phyloP scores from a whole-genome alignment of 2,888 invertebrate species.

The Idaea biselata region DNA sequence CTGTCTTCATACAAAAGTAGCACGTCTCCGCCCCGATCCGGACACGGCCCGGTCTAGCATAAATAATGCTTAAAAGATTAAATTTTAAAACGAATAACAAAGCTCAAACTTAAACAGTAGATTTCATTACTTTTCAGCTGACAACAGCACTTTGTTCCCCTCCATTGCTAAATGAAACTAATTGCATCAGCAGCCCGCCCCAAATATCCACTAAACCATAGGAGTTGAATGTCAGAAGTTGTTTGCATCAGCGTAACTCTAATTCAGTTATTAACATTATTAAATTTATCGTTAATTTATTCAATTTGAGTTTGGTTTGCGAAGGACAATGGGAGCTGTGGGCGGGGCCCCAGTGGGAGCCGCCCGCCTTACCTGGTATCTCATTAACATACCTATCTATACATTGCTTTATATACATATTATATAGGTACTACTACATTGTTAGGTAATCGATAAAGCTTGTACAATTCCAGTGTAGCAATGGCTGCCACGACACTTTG shows the following conservation, averaged over 20 bases:
- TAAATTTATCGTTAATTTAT: constrained; percentile 78
- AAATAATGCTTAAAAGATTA: no score
- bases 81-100: background rate
- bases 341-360: constrained; percentile 56
- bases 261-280: constrained; percentile 78
- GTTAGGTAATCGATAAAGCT: background rate
- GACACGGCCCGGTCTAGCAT: no score
- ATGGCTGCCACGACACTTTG: background rate
- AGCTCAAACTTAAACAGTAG: background rate
- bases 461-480: background rate
- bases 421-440: background rate
- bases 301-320: constrained; percentile 60
- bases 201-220: constrained; percentile 59
- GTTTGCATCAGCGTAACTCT: constrained; percentile 68
- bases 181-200: constrained; percentile 65
- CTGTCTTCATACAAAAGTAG: no score
- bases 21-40: no score
- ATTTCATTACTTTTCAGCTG: background rate
- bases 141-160: constrained; percentile 53
- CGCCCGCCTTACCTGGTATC: constrained; percentile 64
- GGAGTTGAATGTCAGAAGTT: constrained; percentile 51
- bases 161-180: constrained; percentile 53
- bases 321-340: constrained; percentile 64
- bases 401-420: background rate
- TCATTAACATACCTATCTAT: constrained; percentile 42